phyloP scores from a whole-genome alignment of 2,113 vertebrate species.

The Psephotus haematonotus region DNA sequence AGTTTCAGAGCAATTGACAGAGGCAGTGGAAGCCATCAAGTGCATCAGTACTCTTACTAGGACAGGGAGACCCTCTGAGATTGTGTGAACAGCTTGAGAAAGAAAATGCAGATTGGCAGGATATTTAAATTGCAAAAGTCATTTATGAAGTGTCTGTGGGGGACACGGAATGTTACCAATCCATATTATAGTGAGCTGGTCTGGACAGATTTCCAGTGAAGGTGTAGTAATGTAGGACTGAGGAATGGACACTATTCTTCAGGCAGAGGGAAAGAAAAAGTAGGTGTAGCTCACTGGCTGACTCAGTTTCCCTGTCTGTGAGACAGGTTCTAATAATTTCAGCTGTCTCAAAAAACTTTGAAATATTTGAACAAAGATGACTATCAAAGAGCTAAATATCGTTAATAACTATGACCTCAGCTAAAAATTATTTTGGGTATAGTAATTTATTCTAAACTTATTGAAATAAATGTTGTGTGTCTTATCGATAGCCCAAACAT shows the following conservation, averaged over 20 bases:
- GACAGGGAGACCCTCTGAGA: background rate
- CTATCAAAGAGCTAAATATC: background rate
- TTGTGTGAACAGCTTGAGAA: background rate
- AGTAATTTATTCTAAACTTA: background rate
- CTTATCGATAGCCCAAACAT: conserved; percentile 41
- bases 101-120: background rate
- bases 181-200: background rate
- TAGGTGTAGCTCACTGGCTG: background rate
- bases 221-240: background rate
- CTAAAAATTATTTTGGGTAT: conserved; percentile 14
- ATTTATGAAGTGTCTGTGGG: background rate
- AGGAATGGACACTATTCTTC: background rate
- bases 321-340: background rate
- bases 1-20: background rate
- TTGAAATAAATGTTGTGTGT: conserved; percentile 21
- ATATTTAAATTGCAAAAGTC: background rate
- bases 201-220: background rate
- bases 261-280: background rate
- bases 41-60: background rate
- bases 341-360: background rate
- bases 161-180: background rate
- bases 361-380: background rate
- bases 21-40: fast-evolving
- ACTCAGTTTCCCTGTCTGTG: background rate
- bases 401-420: background rate